Base-by-base conservation (phyloP, 2,888 invertebrate genomes). In the Carpatolechia fugitivella region DNA sequence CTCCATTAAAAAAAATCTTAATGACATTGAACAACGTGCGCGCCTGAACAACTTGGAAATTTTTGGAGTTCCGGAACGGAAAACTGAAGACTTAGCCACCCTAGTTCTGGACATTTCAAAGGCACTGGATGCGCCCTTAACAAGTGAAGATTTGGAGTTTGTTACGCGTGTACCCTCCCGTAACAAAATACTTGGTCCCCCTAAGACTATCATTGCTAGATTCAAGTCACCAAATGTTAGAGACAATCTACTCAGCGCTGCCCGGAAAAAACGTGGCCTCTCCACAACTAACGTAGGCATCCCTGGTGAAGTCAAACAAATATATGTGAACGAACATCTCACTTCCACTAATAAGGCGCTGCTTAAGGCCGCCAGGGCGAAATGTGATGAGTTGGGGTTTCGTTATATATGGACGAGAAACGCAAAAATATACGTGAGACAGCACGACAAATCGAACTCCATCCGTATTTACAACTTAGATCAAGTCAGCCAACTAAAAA, bases 331-430 rank as follows among this genome's bases (percentile, higher is more conserved):
- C 29, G 46, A 46, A 46, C 46, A 46, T 13, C 24, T 46, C 3
- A 46, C 46, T 6, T 6, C 33, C 10, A 7, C 1, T 1, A 49
- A 49, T n/a, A 49, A 49, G n/a, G 20, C 8, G 1, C 20, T 49
- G 11, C 20, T 49, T n/a, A 49, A 49, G 35, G 20, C 7, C 1
- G 30, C 35, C 3, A 14, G 35, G 7, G 3, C 20, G 1, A 8
- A 18, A 35, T 49, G 49, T 18, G 35, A 35, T 10, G 49, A 49
- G 10, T 35, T 49, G 35, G 49, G 49, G 49, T 49, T 49, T 35
- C 16, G 2, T 7, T 10, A 35, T 20, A 8, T 33, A 1, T 49
- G 49, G 49, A 49, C 49, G 11, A 46, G 46, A 13, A 46, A 46
- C 13, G 46, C 46, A 7, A 46, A 46, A 16, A 46, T 46, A 4